Evolutionary conservation across 2,113 vertebrate species (phyloP).

Genomic region (Heteronetta atricapilla): DNA sequence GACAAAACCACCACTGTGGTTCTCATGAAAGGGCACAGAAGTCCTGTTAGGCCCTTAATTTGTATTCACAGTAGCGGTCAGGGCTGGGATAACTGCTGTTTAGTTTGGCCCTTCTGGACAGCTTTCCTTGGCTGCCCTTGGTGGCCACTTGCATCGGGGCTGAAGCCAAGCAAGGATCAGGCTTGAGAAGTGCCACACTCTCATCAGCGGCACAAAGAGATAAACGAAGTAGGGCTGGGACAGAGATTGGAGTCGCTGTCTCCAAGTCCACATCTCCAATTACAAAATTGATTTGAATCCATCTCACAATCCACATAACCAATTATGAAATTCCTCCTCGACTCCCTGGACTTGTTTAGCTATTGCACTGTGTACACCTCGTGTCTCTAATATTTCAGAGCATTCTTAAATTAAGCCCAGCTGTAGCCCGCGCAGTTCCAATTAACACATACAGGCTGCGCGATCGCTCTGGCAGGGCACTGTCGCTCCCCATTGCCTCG

Average conservation of each 20-base stretch:
- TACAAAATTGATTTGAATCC: not conserved
- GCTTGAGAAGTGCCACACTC: not conserved
- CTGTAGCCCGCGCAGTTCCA: not conserved
- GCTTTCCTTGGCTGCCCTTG: not conserved
- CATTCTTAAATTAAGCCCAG: not conserved
- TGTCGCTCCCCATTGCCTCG: not conserved
- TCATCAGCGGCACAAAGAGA: not conserved
- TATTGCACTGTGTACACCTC: not conserved
- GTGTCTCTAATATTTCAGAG: not conserved
- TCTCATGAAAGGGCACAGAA: not conserved
- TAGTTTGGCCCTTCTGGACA: not conserved
- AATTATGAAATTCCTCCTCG: not conserved
- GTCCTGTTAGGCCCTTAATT: not conserved
- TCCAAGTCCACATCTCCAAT: not conserved
- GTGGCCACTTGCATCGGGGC: rapidly evolving
- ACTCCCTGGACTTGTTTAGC: not conserved
- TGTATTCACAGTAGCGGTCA: not conserved
- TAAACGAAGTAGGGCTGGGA: not conserved
- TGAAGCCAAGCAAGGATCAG: rapidly evolving
- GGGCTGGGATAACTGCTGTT: not conserved
- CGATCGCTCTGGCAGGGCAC: not conserved
- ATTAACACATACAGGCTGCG: not conserved
- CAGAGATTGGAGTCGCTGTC: not conserved
- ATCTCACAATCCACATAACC: not conserved
- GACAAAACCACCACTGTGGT: not conserved